A percentile compares a stretch with the other conserved stretches of the same genome.
phyloP scores from a whole-genome alignment of 2,113 vertebrate species.

The Indicator maculatus region DNA sequence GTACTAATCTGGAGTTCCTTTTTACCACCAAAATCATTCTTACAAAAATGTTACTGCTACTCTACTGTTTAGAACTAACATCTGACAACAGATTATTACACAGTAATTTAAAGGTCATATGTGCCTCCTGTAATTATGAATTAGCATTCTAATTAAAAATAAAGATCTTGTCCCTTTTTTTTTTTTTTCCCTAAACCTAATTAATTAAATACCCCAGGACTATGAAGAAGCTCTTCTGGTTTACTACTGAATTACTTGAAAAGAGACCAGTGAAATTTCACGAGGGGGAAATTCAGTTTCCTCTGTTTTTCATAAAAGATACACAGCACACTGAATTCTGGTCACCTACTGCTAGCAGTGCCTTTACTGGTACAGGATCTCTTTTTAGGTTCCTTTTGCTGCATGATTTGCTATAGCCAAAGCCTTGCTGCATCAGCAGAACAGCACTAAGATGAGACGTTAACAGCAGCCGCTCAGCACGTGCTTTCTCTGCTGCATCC shows the following conservation, averaged over 20 bases:
- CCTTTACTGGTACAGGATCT: neutral
- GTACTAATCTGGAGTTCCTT: neutral
- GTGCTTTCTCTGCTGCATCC: neutral
- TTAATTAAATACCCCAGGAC: neutral
- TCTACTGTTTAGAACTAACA: neutral
- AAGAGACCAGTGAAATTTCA: neutral
- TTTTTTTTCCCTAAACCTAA: neutral
- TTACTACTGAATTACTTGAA: neutral
- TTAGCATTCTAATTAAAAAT: slow-evolving; percentile 40
- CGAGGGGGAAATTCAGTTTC: neutral
- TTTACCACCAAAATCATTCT: neutral
- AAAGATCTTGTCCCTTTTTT: neutral
- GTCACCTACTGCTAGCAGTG: neutral
- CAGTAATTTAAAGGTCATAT: neutral
- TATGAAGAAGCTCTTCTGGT: neutral
- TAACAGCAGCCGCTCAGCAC: neutral
- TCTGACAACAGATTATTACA: neutral
- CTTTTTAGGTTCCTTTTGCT: neutral
- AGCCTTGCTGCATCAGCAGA: neutral
- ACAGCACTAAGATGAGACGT: neutral
- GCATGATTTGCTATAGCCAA: neutral
- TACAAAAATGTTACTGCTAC: neutral
- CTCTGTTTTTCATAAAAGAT: neutral
- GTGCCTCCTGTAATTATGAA: slow-evolving; percentile 17
- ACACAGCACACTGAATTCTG: neutral